phyloP scores from a whole-genome alignment of 2,113 vertebrate genomes.

The Vombatus ursinus region DNA sequence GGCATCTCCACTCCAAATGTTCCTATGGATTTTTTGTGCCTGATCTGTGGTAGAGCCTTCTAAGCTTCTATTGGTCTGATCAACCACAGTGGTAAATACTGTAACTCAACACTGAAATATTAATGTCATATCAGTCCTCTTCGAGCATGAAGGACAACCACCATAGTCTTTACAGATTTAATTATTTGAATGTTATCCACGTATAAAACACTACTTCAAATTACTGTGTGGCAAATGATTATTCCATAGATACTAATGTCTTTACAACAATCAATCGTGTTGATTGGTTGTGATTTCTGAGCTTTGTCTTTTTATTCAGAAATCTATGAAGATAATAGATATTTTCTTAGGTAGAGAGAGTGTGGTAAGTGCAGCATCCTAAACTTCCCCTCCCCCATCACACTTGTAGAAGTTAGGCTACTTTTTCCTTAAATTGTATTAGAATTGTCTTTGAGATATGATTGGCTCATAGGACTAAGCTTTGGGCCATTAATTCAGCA shows the following conservation, averaged over 20 bases:
- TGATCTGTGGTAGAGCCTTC: too few species aligned
- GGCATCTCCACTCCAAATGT: neutral
- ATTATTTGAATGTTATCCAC: slow-evolving; percentile 37
- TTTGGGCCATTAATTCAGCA: too few species aligned
- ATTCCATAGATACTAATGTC: neutral
- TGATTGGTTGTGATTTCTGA: slow-evolving; percentile 49
- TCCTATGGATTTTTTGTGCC: too few species aligned
- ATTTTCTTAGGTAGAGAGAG: neutral
- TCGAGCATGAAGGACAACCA: too few species aligned
- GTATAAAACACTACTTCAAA: slow-evolving; percentile 32
- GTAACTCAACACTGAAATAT: too few species aligned
- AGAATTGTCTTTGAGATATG: too few species aligned
- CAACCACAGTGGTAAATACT: too few species aligned
- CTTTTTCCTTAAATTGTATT: too few species aligned
- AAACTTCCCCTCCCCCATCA: neutral
- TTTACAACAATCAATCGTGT: slow-evolving; percentile 3
- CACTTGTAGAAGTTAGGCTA: too few species aligned
- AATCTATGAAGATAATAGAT: neutral
- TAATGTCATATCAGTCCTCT: too few species aligned
- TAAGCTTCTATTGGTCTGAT: too few species aligned
- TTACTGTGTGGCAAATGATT: neutral
- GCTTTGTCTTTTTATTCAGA: slow-evolving; percentile 31
- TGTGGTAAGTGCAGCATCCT: neutral
- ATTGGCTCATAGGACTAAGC: too few species aligned
- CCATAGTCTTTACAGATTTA: slow-evolving; percentile 9